Evolutionary conservation across 2,888 invertebrate species (phyloP).

Genomic region (Thereva nobilitata): DNA sequence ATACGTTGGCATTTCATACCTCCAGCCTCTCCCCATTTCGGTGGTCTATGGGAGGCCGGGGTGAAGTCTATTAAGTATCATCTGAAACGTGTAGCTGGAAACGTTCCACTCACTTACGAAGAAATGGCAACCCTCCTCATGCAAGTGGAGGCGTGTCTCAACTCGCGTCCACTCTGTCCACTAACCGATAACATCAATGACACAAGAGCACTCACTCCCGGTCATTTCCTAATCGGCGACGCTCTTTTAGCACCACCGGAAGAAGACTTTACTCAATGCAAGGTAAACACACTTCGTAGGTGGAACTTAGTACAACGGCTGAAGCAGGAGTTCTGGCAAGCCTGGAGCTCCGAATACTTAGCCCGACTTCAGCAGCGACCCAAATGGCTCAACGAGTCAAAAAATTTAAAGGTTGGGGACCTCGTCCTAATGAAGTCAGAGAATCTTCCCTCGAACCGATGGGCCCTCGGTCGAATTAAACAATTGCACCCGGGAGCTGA

Average conservation of each 20-base stretch:
- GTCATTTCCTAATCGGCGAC: slow-evolving; percentile 26
- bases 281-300: background rate
- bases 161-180: slow-evolving; percentile 12
- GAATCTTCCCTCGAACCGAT: background rate
- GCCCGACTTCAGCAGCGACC: background rate
- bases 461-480: background rate
- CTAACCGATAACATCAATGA: slow-evolving; percentile 5
- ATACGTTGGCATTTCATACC: slow-evolving; percentile 40
- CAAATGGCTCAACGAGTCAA: background rate
- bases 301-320: slow-evolving; percentile 7
- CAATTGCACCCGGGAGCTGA: background rate
- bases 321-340: slow-evolving; percentile 12
- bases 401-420: background rate
- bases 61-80: slow-evolving; percentile 8
- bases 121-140: slow-evolving; percentile 21
- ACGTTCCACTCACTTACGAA: slow-evolving; percentile 17
- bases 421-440: background rate
- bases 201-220: slow-evolving; percentile 6
- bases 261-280: background rate
- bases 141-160: slow-evolving; percentile 16
- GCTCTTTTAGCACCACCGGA: background rate
- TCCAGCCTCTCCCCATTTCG: slow-evolving; percentile 47
- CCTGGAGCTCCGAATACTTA: background rate
- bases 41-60: slow-evolving; percentile 39
- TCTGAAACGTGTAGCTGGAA: background rate